These are phyloP conservation scores for Cathartes aura DNA, from an alignment of 2,113 vertebrate genomes.

Conservation along the genomic window DNA sequence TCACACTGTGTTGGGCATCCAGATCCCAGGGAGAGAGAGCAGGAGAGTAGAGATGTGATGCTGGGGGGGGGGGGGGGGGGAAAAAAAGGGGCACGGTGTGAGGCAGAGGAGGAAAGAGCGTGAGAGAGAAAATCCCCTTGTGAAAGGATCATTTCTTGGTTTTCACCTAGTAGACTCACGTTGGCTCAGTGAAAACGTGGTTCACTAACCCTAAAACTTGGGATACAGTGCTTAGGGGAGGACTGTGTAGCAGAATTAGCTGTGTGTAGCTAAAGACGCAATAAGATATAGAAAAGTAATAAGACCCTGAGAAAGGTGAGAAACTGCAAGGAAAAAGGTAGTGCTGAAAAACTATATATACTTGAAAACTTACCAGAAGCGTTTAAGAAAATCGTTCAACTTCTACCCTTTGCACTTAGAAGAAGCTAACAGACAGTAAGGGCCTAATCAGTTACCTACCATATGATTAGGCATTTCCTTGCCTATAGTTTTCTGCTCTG, in stretches of 20 bases:
- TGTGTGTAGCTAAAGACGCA: background rate
- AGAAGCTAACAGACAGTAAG: background rate
- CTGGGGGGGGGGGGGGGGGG: rapidly evolving
- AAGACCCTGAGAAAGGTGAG: background rate
- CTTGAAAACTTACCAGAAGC: background rate
- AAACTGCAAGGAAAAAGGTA: background rate
- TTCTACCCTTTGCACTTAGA: background rate
- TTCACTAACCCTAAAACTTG: background rate
- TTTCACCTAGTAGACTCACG: background rate
- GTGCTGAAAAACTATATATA: background rate
- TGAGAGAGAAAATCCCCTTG: background rate
- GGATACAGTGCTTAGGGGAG: background rate
- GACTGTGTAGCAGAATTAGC: background rate
- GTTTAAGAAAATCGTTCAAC: background rate
- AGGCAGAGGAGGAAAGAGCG: background rate
- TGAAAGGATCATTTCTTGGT: background rate
- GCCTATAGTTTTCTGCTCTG: background rate
- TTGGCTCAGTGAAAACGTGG: background rate
- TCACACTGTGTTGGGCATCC: background rate
- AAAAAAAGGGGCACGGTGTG: too few species aligned
- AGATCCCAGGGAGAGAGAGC: background rate
- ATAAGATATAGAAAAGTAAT: background rate
- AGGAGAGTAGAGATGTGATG: background rate
- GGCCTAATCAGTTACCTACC: background rate
- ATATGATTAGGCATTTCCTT: background rate